A percentile compares a stretch with the other conserved stretches of the same genome.
Conservation (phyloP, 2,113 vertebrate species). For the Morone saxatilis region DNA sequence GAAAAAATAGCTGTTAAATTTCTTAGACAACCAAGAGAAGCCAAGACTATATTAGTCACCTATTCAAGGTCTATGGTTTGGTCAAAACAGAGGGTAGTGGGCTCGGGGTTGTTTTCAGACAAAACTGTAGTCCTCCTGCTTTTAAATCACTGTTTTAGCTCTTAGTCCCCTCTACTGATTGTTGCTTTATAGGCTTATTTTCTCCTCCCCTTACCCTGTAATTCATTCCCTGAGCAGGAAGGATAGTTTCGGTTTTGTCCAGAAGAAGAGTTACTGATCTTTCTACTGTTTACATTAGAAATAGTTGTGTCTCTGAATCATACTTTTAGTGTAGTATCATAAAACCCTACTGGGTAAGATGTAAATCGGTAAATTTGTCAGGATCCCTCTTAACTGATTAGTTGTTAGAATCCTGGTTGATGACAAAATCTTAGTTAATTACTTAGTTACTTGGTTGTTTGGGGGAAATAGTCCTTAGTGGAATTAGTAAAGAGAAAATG, state of each 20-base stretch:
- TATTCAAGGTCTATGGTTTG: conserved; percentile 42
- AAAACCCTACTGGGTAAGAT: conserved; percentile 8
- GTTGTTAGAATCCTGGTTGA: neutral
- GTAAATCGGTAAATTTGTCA: neutral
- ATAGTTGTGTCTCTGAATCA: neutral
- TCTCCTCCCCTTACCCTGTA: conserved; percentile 19
- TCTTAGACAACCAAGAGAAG: neutral
- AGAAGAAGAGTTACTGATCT: neutral
- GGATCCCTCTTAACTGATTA: neutral
- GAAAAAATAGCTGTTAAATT: neutral
- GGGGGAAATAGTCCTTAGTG: neutral
- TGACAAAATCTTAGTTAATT: neutral
- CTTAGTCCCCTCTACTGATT: conserved; percentile 25
- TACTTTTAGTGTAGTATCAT: conserved; percentile 13
- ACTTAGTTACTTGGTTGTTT: conserved; percentile 5
- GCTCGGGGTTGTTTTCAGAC: conserved; percentile 78
- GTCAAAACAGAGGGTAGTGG: conserved; percentile 33
- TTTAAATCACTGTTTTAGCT: conserved; percentile 47
- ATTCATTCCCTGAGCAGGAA: conserved; percentile 36
- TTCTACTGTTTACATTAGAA: conserved; percentile 13
- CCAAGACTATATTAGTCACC: conserved; percentile 32
- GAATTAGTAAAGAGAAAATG: neutral
- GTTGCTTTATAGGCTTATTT: conserved; percentile 47
- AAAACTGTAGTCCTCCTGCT: conserved; percentile 63
- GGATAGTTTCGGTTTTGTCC: conserved; percentile 10